Base-by-base conservation (phyloP, 2,888 invertebrate species). In the Apamea sordens region DNA sequence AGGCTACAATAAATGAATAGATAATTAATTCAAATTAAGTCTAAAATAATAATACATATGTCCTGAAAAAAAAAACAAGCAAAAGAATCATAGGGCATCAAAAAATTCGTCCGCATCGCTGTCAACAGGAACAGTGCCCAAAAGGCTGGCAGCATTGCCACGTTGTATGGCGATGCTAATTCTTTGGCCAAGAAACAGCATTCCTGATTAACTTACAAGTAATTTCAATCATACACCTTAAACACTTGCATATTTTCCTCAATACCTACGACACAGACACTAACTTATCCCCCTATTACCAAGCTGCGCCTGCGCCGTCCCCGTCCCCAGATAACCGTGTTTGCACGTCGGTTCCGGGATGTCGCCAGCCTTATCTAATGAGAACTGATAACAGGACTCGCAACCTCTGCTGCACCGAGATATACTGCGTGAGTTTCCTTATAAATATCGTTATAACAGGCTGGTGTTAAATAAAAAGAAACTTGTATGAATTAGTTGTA, bases 271-370 rank as follows among this genome's bases (percentile, higher is more conserved):
- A 77, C 74, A 72, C 64, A 61, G 13, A 47, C 11, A 73, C 72
- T 79, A 61, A 78, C 71, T 81, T 73, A 68, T 79, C 64, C 83
- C 73, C 76, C 28, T 79, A 63, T 28, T 70, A 53, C 32, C 47
- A 56, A 64, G 64, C 71, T 88, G 81, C 89, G 90, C 84, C 74
- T 32, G 82, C 89, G 86, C 88, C 83, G 85, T 84, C 82, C 89
- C 80, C 82, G 83, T 86, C 82, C 82, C 77, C 47, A 91, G 94
- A 94, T 94, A 94, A 93, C 83, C 76, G 28, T 94, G 93, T 94
- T 94, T 94, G 91, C 90, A 41, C 86, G 80, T 28, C 83, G 93
- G 94, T 94, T 94, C 94, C 94, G 91, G 94, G 94, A 94, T 91
- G 94, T 94, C 94, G 94, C 89, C 81, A 69, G 71, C 84, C 87